These are phyloP conservation scores for Brachystomella parvula DNA, from an alignment of 1,140 invertebrate genomes.

Conservation along the genomic window DNA sequence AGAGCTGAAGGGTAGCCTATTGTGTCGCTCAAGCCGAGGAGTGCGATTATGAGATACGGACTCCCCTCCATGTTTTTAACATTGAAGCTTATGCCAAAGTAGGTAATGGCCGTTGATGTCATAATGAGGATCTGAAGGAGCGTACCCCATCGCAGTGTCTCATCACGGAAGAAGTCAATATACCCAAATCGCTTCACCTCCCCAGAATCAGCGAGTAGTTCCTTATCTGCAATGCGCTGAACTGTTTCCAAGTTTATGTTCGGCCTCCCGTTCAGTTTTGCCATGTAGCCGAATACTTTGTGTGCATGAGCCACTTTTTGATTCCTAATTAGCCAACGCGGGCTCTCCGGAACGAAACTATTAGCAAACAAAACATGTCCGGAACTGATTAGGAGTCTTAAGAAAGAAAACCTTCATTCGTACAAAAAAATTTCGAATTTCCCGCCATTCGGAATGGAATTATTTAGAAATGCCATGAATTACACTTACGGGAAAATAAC, in stretches of 20 bases:
- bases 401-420: too few species aligned
- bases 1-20: conserved; percentile 25
- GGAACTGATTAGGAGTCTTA: background rate
- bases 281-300: conserved; percentile 28
- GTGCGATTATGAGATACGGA: conserved; percentile 23
- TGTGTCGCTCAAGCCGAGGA: conserved; percentile 24
- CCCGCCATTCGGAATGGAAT: background rate
- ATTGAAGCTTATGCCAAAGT: conserved; percentile 35
- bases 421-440: background rate
- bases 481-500: conserved; percentile 17
- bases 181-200: conserved; percentile 18
- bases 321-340: conserved; percentile 30
- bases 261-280: conserved; percentile 23
- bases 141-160: conserved; percentile 14
- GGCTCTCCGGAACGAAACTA: conserved; percentile 35
- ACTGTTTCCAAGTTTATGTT: conserved; percentile 10
- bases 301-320: conserved; percentile 26
- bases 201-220: background rate
- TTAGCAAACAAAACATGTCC: conserved; percentile 5
- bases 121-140: conserved; percentile 23
- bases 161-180: conserved; percentile 27
- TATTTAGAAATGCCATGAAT: conserved; percentile 7
- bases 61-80: conserved; percentile 30
- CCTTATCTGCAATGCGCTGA: conserved; percentile 13
- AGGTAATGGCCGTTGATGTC: conserved; percentile 21